Evolutionary conservation across 2,797 vertebrate species (phyloP).

Genomic region (Clarias laeviceps): DNA sequence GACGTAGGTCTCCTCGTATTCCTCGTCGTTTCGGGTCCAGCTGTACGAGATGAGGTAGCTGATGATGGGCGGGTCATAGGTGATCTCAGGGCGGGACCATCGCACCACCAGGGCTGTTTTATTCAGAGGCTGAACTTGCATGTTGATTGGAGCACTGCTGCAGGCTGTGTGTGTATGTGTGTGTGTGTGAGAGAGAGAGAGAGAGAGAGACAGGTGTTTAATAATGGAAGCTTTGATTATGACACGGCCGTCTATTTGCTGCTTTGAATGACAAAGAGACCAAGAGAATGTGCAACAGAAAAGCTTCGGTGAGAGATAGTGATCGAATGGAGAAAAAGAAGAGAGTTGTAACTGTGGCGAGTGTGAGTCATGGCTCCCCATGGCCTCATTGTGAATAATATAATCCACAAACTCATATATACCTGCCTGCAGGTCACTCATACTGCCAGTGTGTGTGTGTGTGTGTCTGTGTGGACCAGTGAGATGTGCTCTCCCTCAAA

Average conservation of each 20-base stretch:
- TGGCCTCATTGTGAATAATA: conserved; percentile 36
- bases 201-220: background rate
- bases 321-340: conserved; percentile 15
- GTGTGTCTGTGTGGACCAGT: background rate
- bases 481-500: background rate
- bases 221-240: conserved; percentile 30
- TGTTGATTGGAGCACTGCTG: conserved; percentile 92
- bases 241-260: conserved; percentile 1
- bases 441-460: conserved; percentile 21
- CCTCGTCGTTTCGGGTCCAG: conserved; percentile 94
- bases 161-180: conserved; percentile 75
- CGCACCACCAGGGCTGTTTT: conserved; percentile 86
- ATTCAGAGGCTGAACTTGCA: conserved; percentile 94
- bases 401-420: conserved; percentile 55
- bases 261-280: conserved; percentile 27
- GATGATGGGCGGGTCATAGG: conserved; percentile 93
- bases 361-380: conserved; percentile 37
- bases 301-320: background rate
- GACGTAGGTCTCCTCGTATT: conserved; percentile 91
- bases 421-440: conserved; percentile 45
- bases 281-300: background rate
- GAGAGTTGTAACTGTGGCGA: conserved; percentile 21
- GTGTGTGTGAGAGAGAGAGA: background rate
- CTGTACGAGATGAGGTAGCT: conserved; percentile 96
- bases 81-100: conserved; percentile 87